Percentiles rank a stretch among this genome's conserved stretches.
Evolutionary conservation across 2,113 vertebrate species (phyloP).

Genomic region (Marmota flaviventris): DNA sequence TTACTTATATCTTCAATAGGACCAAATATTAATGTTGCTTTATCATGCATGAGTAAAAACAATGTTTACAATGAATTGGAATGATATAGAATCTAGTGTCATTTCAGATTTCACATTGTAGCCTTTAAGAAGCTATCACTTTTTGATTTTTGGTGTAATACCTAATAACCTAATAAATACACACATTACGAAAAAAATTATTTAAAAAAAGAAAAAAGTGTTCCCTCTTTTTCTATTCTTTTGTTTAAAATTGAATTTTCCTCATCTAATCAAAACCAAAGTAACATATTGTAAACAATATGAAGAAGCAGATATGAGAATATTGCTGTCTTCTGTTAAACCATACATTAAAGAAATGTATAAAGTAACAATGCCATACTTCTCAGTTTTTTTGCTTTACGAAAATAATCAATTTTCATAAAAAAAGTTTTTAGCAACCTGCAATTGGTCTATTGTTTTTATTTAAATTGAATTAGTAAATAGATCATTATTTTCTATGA

Average conservation of each 20-base stretch:
- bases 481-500: no score
- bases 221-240: neutral
- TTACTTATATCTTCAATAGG: neutral
- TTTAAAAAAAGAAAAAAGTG: no score
- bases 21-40: neutral
- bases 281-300: neutral
- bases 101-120: neutral
- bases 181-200: no score
- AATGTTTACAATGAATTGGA: neutral
- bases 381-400: neutral
- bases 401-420: neutral
- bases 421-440: neutral
- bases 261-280: neutral
- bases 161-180: neutral
- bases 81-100: neutral
- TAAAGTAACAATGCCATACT: neutral
- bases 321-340: neutral
- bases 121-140: neutral
- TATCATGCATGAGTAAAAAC: neutral
- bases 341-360: neutral
- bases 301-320: neutral
- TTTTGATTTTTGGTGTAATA: neutral
- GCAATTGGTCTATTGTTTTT: neutral
- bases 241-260: neutral
- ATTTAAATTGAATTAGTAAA: neutral